Base-by-base conservation (phyloP, 2,113 vertebrate genomes). In the Callocephalon fimbriatum region DNA sequence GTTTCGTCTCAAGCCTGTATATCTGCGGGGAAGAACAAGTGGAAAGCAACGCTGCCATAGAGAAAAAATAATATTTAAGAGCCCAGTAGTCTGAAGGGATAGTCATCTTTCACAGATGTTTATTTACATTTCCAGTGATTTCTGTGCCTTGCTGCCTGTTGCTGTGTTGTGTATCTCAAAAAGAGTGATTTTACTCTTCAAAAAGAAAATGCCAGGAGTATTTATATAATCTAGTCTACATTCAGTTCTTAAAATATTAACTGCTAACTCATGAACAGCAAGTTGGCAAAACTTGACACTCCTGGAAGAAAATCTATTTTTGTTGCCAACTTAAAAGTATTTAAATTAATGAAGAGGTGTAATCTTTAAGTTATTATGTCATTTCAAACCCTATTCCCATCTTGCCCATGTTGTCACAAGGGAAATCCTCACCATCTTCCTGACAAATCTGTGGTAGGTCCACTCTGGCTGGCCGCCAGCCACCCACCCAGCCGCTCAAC, bases 401-500 rank as follows among this genome's bases (percentile, higher is more conserved):
- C 44, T 47, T 40, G 21, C 18, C 26, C 50, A 26, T 51, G 23
- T 29, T 51, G 20, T 66, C 29, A 53, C 19, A 51, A 19, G 15
- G 6, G 48, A 25, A 73, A 48, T 22, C n/a, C 15, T 71, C 35
- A 56, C 21, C 32, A 32, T 38, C 8, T 40, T 15, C 10, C n/a
- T 47, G 38, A 51, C 19, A 56, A 66, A 59, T 17, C 45, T n/a
- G 32, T 42, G 17, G 45, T 12, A 13, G 5, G 6, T 8, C 53
- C 38, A 22, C 22, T 19, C 29, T n/a, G 37, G 6, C 32, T 42
- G 40, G 13, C 35, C 71, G 26, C 13, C 65, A 5, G 12, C 4
- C 1, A 2, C n/a, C 29, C 40, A 47, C 29, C 20, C 54, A 35
- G 44, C 45, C 0, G 1, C 51, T 31, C 11, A 35, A 7, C 32